These are phyloP conservation scores for Canis aureus DNA, from an alignment of 2,113 vertebrate species.

Conservation along the genomic window DNA sequence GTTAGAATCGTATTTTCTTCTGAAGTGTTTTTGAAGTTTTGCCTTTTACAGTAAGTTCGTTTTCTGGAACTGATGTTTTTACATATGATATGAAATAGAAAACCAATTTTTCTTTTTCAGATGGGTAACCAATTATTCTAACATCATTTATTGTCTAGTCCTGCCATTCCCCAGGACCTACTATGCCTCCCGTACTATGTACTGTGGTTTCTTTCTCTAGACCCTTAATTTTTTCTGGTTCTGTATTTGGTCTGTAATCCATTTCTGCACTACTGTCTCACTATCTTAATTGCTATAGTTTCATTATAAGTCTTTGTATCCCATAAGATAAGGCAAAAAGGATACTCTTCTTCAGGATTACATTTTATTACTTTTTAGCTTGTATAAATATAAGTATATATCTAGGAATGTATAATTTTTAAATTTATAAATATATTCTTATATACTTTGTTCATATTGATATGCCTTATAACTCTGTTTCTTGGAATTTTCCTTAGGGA, in stretches of 20 bases:
- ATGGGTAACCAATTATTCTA: neutral
- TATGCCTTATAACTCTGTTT: neutral
- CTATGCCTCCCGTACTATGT: neutral
- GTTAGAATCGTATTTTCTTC: conserved; percentile 2
- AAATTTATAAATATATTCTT: neutral
- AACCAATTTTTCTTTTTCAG: neutral
- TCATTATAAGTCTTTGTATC: neutral
- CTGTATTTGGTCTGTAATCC: neutral
- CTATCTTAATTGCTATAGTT: neutral
- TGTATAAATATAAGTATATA: neutral
- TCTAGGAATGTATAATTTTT: neutral
- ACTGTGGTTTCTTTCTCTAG: neutral
- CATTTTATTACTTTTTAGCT: neutral
- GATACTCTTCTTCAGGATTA: neutral
- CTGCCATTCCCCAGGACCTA: neutral
- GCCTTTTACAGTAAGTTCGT: neutral
- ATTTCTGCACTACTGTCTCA: neutral
- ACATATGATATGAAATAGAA: neutral
- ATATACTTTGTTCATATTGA: neutral
- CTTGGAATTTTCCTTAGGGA: neutral
- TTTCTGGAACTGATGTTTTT: neutral
- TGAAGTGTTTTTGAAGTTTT: neutral
- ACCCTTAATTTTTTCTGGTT: neutral
- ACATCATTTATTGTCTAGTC: neutral
- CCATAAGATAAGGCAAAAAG: neutral